phyloP scores from a whole-genome alignment of 2,113 vertebrate genomes.

The Microtus pennsylvanicus region DNA sequence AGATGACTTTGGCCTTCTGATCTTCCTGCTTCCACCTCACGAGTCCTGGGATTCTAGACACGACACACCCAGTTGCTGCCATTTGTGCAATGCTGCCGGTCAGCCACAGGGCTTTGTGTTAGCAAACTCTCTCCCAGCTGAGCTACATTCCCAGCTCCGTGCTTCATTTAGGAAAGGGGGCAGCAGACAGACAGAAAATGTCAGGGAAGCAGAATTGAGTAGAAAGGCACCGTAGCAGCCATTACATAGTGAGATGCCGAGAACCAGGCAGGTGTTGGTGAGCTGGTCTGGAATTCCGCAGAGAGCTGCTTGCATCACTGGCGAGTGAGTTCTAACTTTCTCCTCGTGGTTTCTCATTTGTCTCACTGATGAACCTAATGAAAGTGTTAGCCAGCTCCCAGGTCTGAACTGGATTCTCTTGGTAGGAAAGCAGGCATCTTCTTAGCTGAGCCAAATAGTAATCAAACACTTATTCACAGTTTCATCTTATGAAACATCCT shows the following conservation, averaged over 20 bases:
- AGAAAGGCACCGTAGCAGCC: not conserved
- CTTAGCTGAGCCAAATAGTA: not conserved
- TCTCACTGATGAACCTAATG: not conserved
- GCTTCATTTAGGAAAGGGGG: not conserved
- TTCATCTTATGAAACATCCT: not conserved
- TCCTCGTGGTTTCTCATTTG: not conserved
- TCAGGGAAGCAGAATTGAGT: not conserved
- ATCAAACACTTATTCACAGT: not conserved
- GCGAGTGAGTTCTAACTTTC: not conserved
- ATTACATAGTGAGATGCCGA: not conserved
- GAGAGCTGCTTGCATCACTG: not conserved
- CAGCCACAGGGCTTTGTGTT: not conserved
- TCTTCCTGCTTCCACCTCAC: not conserved
- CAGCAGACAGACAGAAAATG: not conserved
- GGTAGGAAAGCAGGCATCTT: not conserved
- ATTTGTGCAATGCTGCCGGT: not conserved
- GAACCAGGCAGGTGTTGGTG: not conserved
- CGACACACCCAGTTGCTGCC: not conserved
- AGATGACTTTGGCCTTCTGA: not conserved
- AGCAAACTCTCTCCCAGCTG: not conserved
- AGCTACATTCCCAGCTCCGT: not conserved
- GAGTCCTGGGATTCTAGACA: not conserved
- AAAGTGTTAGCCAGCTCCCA: not conserved
- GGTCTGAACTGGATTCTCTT: not conserved
- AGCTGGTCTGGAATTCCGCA: not conserved